Conservation (phyloP, 1,140 invertebrate genomes). For the Sycobia sp. region DNA sequence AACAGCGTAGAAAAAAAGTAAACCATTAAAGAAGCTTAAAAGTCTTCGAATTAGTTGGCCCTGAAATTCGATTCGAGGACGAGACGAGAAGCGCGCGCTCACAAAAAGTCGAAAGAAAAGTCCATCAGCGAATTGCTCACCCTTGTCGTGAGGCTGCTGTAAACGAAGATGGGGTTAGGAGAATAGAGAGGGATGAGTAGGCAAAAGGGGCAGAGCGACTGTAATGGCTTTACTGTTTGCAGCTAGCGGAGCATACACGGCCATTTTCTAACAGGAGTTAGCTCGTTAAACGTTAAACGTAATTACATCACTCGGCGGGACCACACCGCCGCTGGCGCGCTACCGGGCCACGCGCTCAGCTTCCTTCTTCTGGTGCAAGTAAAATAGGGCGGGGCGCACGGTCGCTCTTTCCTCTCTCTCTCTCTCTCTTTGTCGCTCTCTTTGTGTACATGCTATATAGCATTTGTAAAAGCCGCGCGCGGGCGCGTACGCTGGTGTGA, state of each 20-base stretch:
- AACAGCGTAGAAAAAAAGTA: too few relatives aligned
- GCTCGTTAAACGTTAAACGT: constrained; percentile 59
- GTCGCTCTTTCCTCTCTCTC: not conserved
- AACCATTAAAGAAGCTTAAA: constrained; percentile 17
- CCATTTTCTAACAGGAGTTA: constrained; percentile 62
- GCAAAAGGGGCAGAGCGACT: constrained; percentile 30
- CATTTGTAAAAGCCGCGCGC: not conserved
- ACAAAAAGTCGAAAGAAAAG: constrained; percentile 18
- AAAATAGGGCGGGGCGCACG: too few relatives aligned
- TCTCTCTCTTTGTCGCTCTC: too few relatives aligned
- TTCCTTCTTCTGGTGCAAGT: too few relatives aligned
- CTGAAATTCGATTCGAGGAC: constrained; percentile 2
- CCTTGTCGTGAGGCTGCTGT: constrained; percentile 11
- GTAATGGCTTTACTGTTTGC: constrained; percentile 59
- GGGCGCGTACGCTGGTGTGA: too few relatives aligned
- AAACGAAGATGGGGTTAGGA: constrained; percentile 31
- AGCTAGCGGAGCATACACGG: constrained; percentile 57
- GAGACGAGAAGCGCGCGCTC: constrained; percentile 4
- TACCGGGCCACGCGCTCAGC: constrained; percentile 13
- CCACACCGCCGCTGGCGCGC: too few relatives aligned
- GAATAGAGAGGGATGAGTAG: constrained; percentile 24
- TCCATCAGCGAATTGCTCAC: constrained; percentile 4
- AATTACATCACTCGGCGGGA: constrained; percentile 58
- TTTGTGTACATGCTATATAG: too few relatives aligned
- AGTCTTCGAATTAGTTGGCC: constrained; percentile 11